Evolutionary conservation across 2,113 vertebrate species (phyloP).

Genomic region (Gadus chalcogrammus): DNA sequence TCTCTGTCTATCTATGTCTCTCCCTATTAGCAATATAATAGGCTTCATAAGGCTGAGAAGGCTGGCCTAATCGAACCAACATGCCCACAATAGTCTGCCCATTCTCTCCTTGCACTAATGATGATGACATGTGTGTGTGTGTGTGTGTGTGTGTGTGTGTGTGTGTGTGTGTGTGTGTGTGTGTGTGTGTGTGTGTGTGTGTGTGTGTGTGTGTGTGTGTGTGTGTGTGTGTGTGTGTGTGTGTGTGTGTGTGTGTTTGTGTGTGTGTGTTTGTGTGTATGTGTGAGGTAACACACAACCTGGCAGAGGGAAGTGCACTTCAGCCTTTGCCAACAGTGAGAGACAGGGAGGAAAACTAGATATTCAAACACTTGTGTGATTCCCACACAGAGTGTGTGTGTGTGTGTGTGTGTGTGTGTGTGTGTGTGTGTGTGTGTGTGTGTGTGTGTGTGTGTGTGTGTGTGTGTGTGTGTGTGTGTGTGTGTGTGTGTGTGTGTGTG

Average conservation of each 20-base stretch:
- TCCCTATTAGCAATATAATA: constrained; percentile 39
- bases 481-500: no score
- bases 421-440: no score
- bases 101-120: constrained; percentile 56
- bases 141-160: constrained; percentile 10
- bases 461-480: no score
- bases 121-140: constrained; percentile 20
- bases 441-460: no score
- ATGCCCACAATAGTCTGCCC: constrained; percentile 56
- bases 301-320: constrained; percentile 42
- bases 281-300: constrained; percentile 38
- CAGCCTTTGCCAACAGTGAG: constrained; percentile 45
- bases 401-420: not conserved
- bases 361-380: constrained; percentile 56
- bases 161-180: constrained; percentile 5
- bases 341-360: constrained; percentile 43
- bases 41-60: constrained; percentile 50
- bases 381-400: constrained; percentile 27
- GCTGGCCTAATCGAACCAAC: constrained; percentile 61
- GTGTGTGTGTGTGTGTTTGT: constrained; percentile 1
- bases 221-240: constrained; percentile 9
- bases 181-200: not conserved
- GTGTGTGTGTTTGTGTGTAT: constrained; percentile 7
- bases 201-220: constrained; percentile 7
- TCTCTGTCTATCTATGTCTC: constrained; percentile 13